phyloP scores from a whole-genome alignment of 2,797 vertebrate species.

The Labroides dimidiatus region DNA sequence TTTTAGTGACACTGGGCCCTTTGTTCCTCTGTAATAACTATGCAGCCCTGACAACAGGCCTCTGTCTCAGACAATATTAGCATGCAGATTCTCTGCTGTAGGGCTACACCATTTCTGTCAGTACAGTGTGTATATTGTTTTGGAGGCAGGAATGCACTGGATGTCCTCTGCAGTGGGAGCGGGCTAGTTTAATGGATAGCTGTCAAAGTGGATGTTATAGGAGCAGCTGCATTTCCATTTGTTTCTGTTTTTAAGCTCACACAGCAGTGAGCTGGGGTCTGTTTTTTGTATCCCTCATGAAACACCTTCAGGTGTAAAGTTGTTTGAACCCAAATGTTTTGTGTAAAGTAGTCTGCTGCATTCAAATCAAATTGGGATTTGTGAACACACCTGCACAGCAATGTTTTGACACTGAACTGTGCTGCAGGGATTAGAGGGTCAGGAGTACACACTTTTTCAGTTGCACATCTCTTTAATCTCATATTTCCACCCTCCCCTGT shows the following conservation, averaged over 20 bases:
- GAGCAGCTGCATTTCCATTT: constrained; percentile 29
- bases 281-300: background rate
- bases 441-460: background rate
- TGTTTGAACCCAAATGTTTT: background rate
- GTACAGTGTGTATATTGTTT: constrained; percentile 88
- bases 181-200: constrained; percentile 56
- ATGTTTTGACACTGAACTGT: background rate
- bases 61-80: constrained; percentile 89
- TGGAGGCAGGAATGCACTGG: constrained; percentile 73
- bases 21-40: constrained; percentile 88
- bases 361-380: background rate
- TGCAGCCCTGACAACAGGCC: constrained; percentile 88
- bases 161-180: constrained; percentile 76
- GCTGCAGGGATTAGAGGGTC: background rate
- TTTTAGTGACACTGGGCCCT: constrained; percentile 85
- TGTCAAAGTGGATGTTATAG: constrained; percentile 62
- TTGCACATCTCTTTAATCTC: background rate
- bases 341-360: background rate
- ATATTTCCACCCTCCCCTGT: constrained; percentile 4
- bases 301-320: background rate
- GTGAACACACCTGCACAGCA: background rate
- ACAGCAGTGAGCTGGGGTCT: background rate
- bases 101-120: constrained; percentile 86
- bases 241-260: background rate
- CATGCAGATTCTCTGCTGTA: constrained; percentile 91